phyloP scores from a whole-genome alignment of 1,140 invertebrate genomes.

The Acromyrmex echinatior region DNA sequence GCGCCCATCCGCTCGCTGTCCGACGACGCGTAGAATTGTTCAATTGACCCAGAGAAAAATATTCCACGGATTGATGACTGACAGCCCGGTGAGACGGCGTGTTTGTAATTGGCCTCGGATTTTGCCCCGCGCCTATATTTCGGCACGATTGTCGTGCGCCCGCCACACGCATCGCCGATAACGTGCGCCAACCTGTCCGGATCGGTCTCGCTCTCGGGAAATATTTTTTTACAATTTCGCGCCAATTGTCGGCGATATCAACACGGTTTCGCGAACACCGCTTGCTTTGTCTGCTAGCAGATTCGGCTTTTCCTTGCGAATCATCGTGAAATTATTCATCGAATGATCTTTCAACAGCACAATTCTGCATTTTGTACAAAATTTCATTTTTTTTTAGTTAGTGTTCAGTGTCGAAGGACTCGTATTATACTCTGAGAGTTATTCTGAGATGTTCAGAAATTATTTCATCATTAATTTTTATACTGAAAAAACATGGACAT shows the following conservation, averaged over 20 bases:
- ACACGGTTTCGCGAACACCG: background rate
- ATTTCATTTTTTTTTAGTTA: too few relatives aligned
- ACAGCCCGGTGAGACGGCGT: constrained; percentile 51
- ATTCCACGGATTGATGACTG: constrained; percentile 63
- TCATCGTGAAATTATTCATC: background rate
- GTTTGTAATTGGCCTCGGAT: constrained; percentile 59
- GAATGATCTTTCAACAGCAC: background rate
- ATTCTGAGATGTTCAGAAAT: too few relatives aligned
- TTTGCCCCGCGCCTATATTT: constrained; percentile 51
- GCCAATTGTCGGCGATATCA: constrained; percentile 43
- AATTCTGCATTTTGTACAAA: too few relatives aligned
- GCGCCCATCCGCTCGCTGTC: constrained; percentile 27
- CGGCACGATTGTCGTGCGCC: constrained; percentile 46
- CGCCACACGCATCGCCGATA: constrained; percentile 34
- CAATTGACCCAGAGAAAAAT: constrained; percentile 67
- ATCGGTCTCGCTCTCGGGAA: constrained; percentile 6
- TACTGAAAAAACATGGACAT: too few relatives aligned
- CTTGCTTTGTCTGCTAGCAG: background rate
- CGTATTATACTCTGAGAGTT: too few relatives aligned
- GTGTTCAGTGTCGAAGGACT: too few relatives aligned
- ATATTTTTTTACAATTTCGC: constrained; percentile 59
- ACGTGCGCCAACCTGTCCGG: background rate
- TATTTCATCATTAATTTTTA: too few relatives aligned
- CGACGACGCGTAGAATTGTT: constrained; percentile 62
- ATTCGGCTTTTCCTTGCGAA: background rate